Percentiles rank a stretch among this genome's conserved stretches.
Conservation (phyloP, 2,113 vertebrate genomes). For the Tragulus kanchil region DNA sequence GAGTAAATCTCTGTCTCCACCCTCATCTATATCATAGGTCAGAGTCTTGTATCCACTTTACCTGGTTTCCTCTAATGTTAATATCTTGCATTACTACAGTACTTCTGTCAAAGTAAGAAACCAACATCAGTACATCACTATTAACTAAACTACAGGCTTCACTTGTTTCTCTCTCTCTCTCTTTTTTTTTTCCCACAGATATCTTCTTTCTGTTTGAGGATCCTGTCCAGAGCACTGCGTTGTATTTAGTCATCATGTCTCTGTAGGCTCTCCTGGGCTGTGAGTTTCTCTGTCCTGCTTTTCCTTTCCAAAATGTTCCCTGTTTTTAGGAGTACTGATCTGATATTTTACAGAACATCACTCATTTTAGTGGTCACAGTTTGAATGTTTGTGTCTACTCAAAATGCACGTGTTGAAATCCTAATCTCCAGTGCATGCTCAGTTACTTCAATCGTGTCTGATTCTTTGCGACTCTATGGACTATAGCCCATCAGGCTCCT, state of each 20-base stretch:
- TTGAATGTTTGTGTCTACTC: background rate
- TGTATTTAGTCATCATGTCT: background rate
- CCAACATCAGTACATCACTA: background rate
- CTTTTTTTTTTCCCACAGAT: background rate
- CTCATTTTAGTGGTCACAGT: background rate
- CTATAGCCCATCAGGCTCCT: too few relatives aligned
- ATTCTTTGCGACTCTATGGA: too few relatives aligned
- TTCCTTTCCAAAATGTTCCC: background rate
- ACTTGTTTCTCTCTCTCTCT: background rate
- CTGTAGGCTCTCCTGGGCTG: background rate
- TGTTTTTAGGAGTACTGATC: background rate
- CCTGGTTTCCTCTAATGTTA: background rate
- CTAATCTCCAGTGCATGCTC: background rate
- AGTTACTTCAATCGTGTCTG: too few relatives aligned
- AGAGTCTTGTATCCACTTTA: background rate
- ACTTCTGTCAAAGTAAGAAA: slow-evolving; percentile 42
- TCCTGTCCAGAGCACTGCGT: background rate
- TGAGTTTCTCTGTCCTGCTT: background rate
- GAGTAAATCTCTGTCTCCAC: slow-evolving; percentile 13
- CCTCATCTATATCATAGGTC: background rate
- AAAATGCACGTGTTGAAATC: background rate
- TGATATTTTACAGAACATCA: background rate
- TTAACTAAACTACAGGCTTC: background rate
- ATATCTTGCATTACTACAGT: background rate
- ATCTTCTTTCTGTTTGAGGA: background rate